A percentile compares a stretch with the other conserved stretches of the same genome.
phyloP scores from a whole-genome alignment of 1,140 invertebrate species.

The Anoplolepis gracilipes region DNA sequence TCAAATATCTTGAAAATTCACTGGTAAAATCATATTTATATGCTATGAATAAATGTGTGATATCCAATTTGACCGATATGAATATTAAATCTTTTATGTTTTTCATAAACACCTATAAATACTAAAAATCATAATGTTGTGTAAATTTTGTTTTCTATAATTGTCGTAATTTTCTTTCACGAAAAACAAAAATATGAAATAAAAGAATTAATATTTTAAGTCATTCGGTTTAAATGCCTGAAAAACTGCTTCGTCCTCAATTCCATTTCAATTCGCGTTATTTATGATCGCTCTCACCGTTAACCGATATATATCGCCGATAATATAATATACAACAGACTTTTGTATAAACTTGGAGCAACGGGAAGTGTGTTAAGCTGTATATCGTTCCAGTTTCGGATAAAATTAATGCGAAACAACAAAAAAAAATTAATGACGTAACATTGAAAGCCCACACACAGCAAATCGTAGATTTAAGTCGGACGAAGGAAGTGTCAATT shows the following conservation, averaged over 20 bases:
- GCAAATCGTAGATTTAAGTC: conserved; percentile 21
- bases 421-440: too few species aligned
- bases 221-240: conserved; percentile 8
- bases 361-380: conserved; percentile 30
- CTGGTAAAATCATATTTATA: neutral
- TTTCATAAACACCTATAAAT: neutral
- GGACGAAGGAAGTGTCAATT: conserved; percentile 35
- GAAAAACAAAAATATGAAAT: neutral
- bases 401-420: conserved; percentile 40
- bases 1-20: neutral
- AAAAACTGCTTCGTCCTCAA: conserved; percentile 14
- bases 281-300: neutral
- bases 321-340: neutral
- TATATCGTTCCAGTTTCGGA: conserved; percentile 39
- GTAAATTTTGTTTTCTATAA: neutral
- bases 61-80: neutral
- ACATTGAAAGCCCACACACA: neutral
- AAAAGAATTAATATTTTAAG: neutral
- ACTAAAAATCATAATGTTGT: neutral
- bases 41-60: neutral
- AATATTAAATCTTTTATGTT: neutral
- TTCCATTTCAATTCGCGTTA: conserved; percentile 37
- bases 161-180: neutral
- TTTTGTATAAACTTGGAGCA: conserved; percentile 20
- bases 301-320: neutral